phyloP scores from a whole-genome alignment of 2,797 vertebrate species.

The Sebastes nivosus region DNA sequence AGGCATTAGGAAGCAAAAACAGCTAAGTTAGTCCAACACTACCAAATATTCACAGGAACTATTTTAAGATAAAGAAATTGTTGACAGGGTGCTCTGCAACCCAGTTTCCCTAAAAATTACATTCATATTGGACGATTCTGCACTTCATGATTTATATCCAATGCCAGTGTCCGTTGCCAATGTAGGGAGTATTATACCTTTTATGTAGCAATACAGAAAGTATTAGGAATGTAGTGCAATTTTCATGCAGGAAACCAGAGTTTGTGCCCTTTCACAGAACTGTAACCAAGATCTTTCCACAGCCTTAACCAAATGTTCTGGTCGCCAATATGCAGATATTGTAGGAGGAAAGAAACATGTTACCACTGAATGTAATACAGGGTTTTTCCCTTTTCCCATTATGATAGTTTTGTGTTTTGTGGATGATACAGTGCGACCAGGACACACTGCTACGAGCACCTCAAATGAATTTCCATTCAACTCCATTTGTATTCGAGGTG shows the following conservation, averaged over 20 bases:
- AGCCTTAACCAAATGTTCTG: background rate
- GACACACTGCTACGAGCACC: background rate
- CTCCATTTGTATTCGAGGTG: background rate
- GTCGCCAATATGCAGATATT: background rate
- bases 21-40: background rate
- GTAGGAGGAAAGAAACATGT: background rate
- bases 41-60: constrained; percentile 1
- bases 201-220: background rate
- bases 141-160: background rate
- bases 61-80: background rate
- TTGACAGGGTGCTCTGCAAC: background rate
- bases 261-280: background rate
- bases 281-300: background rate
- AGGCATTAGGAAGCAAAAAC: background rate
- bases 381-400: background rate
- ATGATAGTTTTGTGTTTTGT: background rate
- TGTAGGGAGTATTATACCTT: background rate
- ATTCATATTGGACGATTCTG: background rate
- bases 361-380: background rate
- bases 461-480: background rate
- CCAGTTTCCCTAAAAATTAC: background rate
- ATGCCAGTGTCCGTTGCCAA: background rate
- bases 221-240: too few species aligned
- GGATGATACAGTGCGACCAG: background rate
- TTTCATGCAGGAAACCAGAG: background rate